Base-by-base conservation (phyloP, 1,140 invertebrate species). In the Drosophila grimshawi region DNA sequence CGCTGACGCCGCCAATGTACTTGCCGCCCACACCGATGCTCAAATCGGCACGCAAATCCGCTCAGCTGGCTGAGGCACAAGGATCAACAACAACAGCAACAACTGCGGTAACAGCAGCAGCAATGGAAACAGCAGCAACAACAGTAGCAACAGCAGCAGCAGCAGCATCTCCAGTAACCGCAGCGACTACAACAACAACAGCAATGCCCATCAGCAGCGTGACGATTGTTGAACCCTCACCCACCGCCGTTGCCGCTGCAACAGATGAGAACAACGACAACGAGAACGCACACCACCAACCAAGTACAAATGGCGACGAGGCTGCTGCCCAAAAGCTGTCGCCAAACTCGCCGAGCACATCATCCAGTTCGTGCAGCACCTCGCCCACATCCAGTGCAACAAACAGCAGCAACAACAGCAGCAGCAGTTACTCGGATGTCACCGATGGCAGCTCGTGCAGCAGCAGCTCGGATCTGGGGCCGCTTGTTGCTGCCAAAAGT, bases 21-120 rank as follows among this genome's bases (percentile, higher is more conserved):
- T 62, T 85, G 67, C 91, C 91, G 35, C 90, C 91, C 19, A 92
- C 91, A 3, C 91, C 91, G 10, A 92, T 92, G 76, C 72, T 88
- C 0, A 90, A 91, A 5, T 90, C 83, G 41, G 78, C 80, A 0
- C 75, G 81, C 4, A 91, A 91, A 41, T 69, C 76, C 5, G 65
- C 67, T 1, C 65, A 86, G 45, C 51, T 63, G 43, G 70, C 64
- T 0, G 68, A 76, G 66, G 35, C 37, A 29, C 39, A n/a, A n/a
- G 39, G 10, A 43, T n/a, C 29, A 4, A 41, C 11, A 41, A 29
- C n/a, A 30, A 52, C 39, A 5, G 56, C 45, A 6, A 51, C 55
- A 7, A 37, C 55, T 4, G 46, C 62, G 5, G 32, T 46, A 6
- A 5, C 39, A 8, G 43, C 27, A 8, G 43, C 27, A 4, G 4